phyloP scores from a whole-genome alignment of 1,140 invertebrate genomes.

The Drosophila triauraria region DNA sequence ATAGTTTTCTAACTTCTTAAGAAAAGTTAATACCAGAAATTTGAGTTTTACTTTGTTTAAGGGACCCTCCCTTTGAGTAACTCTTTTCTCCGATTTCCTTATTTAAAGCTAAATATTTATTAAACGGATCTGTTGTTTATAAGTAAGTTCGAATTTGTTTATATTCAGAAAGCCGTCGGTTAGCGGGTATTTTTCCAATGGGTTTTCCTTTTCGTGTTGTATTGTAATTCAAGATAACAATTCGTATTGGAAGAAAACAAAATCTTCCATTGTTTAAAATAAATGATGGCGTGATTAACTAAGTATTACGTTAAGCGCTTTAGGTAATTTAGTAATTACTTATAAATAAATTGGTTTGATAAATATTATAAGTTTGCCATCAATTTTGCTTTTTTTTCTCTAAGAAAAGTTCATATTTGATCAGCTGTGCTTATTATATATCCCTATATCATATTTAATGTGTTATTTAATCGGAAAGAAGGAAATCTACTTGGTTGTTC shows the following conservation, averaged over 20 bases:
- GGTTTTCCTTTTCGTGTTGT: neutral
- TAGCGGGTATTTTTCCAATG: neutral
- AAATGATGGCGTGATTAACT: neutral
- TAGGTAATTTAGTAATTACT: neutral
- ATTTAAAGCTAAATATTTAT: neutral
- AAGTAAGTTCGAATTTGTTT: neutral
- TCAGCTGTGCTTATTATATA: neutral
- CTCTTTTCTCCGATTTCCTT: too few relatives aligned
- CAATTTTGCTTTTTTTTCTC: neutral
- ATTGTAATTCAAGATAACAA: neutral
- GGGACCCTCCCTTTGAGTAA: too few relatives aligned
- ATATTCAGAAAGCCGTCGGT: neutral
- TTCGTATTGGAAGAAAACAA: neutral
- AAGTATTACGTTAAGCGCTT: neutral
- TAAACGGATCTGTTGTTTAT: neutral
- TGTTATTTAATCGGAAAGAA: neutral
- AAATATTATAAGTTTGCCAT: too few relatives aligned
- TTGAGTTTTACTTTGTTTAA: too few relatives aligned
- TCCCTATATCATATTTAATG: neutral
- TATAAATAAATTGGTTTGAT: neutral
- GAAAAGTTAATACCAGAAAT: too few relatives aligned
- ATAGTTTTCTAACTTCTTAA: too few relatives aligned
- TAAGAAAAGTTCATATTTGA: neutral
- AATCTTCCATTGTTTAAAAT: neutral
- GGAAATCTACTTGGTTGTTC: neutral